phyloP scores from a whole-genome alignment of 2,888 invertebrate species.

The Metellina segmentata region DNA sequence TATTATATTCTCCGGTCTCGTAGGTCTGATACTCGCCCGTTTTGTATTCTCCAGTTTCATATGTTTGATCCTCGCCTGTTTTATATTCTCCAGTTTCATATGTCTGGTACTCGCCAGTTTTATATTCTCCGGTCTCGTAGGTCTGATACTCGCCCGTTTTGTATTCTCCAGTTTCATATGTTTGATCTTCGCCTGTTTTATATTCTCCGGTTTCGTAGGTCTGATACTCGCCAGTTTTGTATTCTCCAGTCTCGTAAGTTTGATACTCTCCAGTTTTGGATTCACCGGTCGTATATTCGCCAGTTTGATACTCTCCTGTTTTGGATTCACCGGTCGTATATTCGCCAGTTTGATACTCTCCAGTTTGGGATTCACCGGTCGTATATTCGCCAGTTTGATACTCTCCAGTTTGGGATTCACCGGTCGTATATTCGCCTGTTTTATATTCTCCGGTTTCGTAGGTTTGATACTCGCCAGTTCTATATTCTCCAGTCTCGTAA shows the following conservation, averaged over 20 bases:
- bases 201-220: neutral
- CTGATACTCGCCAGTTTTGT: neutral
- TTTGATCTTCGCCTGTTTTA: neutral
- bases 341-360: neutral
- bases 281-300: constrained; percentile 3
- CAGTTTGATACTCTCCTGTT: neutral
- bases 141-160: constrained; percentile 9
- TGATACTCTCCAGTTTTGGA: neutral
- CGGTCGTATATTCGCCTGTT: constrained; percentile 13
- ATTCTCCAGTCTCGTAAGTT: neutral
- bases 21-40: neutral
- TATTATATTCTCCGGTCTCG: neutral
- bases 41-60: neutral
- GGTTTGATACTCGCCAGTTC: neutral
- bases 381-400: constrained; percentile 9
- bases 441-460: constrained; percentile 17
- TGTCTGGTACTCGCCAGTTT: constrained; percentile 22
- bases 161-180: constrained; percentile 8
- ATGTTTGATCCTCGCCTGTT: neutral
- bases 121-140: neutral
- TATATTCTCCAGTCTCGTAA: neutral
- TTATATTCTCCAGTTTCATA: neutral
- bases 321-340: neutral
- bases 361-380: constrained; percentile 2
- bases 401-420: neutral